Base-by-base conservation (phyloP, 2,797 vertebrate species). In the Periophthalmus magnuspinnatus region DNA sequence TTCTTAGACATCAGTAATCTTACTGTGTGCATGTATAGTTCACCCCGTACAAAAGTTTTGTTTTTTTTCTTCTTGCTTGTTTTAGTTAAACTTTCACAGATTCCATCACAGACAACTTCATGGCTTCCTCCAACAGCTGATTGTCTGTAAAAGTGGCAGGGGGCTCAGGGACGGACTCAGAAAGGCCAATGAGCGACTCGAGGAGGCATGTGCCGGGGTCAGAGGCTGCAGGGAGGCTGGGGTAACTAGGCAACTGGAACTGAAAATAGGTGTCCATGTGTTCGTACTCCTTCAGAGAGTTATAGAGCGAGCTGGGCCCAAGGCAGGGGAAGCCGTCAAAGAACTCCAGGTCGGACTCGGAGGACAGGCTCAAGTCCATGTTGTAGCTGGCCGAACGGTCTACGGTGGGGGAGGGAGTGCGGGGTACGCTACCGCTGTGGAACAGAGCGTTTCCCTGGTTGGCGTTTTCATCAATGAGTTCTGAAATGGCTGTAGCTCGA, bases 121-220 rank as follows among this genome's bases (percentile, higher is more conserved):
- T 95, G 85, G 95, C 91, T 75, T 98, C 97, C 90, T 99, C 97
- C 82, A 98, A 92, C 89, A 95, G 91, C 58, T 96, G 97, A 96
- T 96, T 95, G 92, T 97, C 96, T 38, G 95, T 93, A 88, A 97
- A 96, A 74, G 96, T 95, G 67, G 92, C 90, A 0, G 95, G 94
- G 68, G 93, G 94, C 78, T 97, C 97, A 0, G 95, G 93, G 70
- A 95, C 88, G 0, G 96, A 95, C 89, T 99, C 97, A 0, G 96
- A 95, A 80, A 97, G 90, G 81, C 96, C 96, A 1, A 98, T 94
- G 75, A 99, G 93, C 1, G 98, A 97, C 88, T 99, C 98, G 78
- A 98, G 90, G 79, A 99, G 95, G 88, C 96, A 96, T 50, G 93
- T 89, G 72, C 93, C 93, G 0, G 94, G 84, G 82, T 99, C 98